A percentile compares a stretch with the other conserved stretches of the same genome.
phyloP scores from a whole-genome alignment of 2,888 invertebrate genomes.

The Heliconius ismenius region DNA sequence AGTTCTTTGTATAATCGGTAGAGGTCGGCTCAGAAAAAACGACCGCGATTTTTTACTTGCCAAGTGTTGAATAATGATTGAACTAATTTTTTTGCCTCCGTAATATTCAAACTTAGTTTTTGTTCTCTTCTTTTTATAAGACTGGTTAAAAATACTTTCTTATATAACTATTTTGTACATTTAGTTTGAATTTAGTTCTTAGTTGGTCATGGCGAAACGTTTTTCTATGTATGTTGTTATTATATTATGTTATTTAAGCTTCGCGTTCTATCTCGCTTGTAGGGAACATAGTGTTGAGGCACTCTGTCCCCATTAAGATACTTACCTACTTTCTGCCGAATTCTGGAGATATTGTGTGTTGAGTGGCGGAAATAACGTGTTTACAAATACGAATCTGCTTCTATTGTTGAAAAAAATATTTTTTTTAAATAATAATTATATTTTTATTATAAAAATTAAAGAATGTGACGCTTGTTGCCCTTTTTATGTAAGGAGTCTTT shows the following conservation, averaged over 20 bases:
- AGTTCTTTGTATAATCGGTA: constrained; percentile 42
- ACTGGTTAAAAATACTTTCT: constrained; percentile 10
- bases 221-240: neutral
- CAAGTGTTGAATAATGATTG: constrained; percentile 26
- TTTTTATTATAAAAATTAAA: neutral
- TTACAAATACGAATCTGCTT: too few species aligned
- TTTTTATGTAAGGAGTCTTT: neutral
- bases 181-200: neutral
- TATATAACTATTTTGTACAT: neutral
- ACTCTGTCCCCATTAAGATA: too few species aligned
- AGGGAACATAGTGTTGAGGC: too few species aligned
- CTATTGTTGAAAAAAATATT: too few species aligned
- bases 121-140: neutral
- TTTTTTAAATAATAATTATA: too few species aligned
- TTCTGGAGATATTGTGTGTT: too few species aligned
- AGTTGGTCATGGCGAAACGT: neutral
- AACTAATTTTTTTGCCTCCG: constrained; percentile 21
- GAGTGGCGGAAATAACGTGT: too few species aligned
- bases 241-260: too few species aligned
- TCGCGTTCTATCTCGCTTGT: too few species aligned
- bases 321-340: too few species aligned
- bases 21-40: constrained; percentile 47
- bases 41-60: constrained; percentile 44
- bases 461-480: neutral
- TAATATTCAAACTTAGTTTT: constrained; percentile 19